These are phyloP conservation scores for Willisornis vidua DNA, from an alignment of 2,113 vertebrate species.

Conservation along the genomic window DNA sequence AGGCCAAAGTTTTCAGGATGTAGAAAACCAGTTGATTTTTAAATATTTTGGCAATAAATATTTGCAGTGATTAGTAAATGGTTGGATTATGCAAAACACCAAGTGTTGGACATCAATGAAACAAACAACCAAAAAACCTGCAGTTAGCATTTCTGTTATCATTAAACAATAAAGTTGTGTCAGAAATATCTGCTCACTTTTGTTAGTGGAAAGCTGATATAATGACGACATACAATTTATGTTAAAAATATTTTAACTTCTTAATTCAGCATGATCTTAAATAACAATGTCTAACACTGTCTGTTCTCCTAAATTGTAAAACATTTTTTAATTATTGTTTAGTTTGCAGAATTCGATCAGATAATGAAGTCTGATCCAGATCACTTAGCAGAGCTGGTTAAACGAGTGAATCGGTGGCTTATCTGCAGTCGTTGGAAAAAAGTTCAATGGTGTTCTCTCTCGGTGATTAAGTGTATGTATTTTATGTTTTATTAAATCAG, in stretches of 20 bases:
- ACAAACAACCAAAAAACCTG: not conserved
- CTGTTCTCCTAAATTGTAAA: not conserved
- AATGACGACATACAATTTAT: not conserved
- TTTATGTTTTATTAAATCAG: not conserved
- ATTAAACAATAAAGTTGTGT: not conserved
- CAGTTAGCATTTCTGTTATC: not conserved
- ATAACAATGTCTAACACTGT: not conserved
- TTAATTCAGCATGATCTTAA: not conserved
- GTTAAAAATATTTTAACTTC: not conserved
- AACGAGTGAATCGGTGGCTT: slow-evolving; percentile 94
- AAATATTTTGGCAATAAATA: not conserved
- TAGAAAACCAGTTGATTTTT: not conserved
- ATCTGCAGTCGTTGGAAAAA: slow-evolving; percentile 99
- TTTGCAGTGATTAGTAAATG: not conserved
- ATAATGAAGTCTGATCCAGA: slow-evolving; percentile 99
- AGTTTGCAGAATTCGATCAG: slow-evolving; percentile 99
- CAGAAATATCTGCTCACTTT: not conserved
- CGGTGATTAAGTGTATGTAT: slow-evolving; percentile 93
- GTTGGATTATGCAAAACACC: not conserved
- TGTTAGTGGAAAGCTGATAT: not conserved
- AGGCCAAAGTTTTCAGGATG: not conserved
- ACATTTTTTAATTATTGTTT: not conserved
- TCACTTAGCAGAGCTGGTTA: slow-evolving; percentile 92
- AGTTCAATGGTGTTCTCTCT: slow-evolving; percentile 93
- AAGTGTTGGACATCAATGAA: not conserved